A percentile compares a stretch with the other conserved stretches of the same genome.
Evolutionary conservation across 2,888 invertebrate genomes (phyloP).

Genomic region (Drosophila neonasuta): DNA sequence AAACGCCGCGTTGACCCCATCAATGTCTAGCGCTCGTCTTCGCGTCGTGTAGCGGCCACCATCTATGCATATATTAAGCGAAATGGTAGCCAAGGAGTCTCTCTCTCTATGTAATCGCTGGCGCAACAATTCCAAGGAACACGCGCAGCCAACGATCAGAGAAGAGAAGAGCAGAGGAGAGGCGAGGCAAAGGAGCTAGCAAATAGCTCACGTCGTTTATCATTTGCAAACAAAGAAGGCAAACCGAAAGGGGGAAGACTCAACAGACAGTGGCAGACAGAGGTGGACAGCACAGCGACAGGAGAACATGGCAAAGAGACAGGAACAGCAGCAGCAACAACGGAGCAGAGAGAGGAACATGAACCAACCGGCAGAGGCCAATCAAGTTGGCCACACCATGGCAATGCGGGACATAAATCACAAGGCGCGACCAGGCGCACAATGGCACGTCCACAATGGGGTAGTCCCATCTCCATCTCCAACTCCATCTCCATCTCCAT

Average conservation of each 20-base stretch:
- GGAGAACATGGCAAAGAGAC: slow-evolving; percentile 9
- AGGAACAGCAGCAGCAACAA: too few species aligned
- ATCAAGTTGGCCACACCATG: slow-evolving; percentile 67
- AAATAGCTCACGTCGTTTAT: slow-evolving; percentile 74
- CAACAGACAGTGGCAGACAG: slow-evolving; percentile 26
- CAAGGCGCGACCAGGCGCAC: slow-evolving; percentile 63
- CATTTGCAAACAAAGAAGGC: slow-evolving; percentile 74
- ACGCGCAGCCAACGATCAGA: slow-evolving; percentile 18
- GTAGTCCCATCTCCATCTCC: slow-evolving; percentile 17
- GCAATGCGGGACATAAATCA: slow-evolving; percentile 72
- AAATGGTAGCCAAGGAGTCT: slow-evolving; percentile 47
- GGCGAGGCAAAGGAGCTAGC: slow-evolving; percentile 37
- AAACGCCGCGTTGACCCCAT: slow-evolving; percentile 47
- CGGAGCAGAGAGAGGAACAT: too few species aligned
- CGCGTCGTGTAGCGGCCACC: slow-evolving; percentile 40
- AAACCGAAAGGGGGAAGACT: slow-evolving; percentile 52
- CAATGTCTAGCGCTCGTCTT: slow-evolving; percentile 42
- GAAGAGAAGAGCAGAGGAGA: slow-evolving; percentile 2
- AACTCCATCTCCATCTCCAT: background rate
- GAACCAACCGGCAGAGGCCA: slow-evolving; percentile 41
- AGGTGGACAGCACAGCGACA: slow-evolving; percentile 5
- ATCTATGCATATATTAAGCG: slow-evolving; percentile 68
- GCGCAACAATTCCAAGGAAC: slow-evolving; percentile 53
- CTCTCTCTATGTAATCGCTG: slow-evolving; percentile 56
- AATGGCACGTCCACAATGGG: slow-evolving; percentile 39